Evolutionary conservation across 2,888 invertebrate genomes (phyloP).

Genomic region (Luffia ferchaultella): DNA sequence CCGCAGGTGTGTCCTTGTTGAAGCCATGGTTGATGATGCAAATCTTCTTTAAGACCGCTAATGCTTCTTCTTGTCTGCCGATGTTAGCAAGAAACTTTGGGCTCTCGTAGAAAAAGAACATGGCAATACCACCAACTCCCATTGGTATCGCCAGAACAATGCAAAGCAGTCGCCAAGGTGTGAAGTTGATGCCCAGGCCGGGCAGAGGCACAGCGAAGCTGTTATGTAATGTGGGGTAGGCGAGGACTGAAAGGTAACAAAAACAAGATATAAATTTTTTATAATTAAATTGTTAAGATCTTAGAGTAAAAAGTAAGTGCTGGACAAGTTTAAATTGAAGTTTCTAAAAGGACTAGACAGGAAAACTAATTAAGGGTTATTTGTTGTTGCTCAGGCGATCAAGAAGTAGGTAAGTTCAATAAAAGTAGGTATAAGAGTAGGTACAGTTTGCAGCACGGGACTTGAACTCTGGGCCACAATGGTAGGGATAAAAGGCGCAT

Average conservation of each 20-base stretch:
- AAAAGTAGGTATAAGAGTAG: too few relatives aligned
- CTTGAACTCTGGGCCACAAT: too few relatives aligned
- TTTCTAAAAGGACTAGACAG: too few relatives aligned
- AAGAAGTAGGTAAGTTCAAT: too few relatives aligned
- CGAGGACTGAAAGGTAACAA: conserved; percentile 55
- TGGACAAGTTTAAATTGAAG: too few relatives aligned
- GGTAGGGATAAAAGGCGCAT: too few relatives aligned
- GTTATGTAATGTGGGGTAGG: conserved; percentile 71
- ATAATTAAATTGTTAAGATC: too few relatives aligned
- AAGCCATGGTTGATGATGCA: conserved; percentile 35
- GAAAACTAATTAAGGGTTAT: too few relatives aligned
- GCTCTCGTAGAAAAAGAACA: conserved; percentile 75
- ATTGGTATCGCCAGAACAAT: conserved; percentile 48
- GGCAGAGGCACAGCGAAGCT: conserved; percentile 41
- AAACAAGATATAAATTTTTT: background rate
- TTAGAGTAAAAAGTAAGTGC: too few relatives aligned
- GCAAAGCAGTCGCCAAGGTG: conserved; percentile 79
- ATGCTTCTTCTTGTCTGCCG: conserved; percentile 67
- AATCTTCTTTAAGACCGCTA: conserved; percentile 49
- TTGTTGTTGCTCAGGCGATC: too few relatives aligned
- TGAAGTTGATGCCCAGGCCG: conserved; percentile 61
- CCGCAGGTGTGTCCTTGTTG: conserved; percentile 32
- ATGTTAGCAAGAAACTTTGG: conserved; percentile 78
- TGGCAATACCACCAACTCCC: conserved; percentile 63
- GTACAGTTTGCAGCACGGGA: too few relatives aligned